Evolutionary conservation across 1,140 invertebrate genomes (phyloP).

Genomic region (Camponotus vicinus): DNA sequence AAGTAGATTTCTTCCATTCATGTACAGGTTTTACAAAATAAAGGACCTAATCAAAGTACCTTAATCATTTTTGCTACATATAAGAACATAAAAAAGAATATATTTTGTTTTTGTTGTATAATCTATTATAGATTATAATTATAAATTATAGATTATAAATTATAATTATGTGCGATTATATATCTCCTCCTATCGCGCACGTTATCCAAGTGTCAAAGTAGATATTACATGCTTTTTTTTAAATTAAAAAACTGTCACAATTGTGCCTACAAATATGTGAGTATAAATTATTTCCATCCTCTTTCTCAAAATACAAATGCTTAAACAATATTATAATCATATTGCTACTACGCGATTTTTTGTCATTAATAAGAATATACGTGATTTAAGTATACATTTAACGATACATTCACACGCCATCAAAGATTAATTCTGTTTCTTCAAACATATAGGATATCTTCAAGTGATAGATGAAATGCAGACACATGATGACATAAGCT

Average conservation of each 20-base stretch:
- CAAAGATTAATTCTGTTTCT: neutral
- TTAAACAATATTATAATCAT: neutral
- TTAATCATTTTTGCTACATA: neutral
- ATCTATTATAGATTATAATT: neutral
- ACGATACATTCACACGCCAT: neutral
- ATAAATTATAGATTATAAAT: neutral
- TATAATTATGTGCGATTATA: neutral
- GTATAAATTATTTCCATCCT: conserved; percentile 26
- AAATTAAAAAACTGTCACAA: neutral
- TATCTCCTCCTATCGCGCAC: neutral
- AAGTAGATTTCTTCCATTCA: neutral
- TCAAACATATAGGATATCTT: neutral
- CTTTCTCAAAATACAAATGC: neutral
- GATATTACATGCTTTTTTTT: neutral
- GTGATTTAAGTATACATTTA: neutral
- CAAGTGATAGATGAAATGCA: neutral
- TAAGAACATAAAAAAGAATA: neutral
- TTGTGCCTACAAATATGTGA: conserved; percentile 12
- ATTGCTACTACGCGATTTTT: neutral
- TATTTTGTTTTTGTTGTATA: conserved; percentile 1
- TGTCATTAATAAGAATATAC: neutral
- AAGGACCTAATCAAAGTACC: neutral
- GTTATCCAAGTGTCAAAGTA: neutral
- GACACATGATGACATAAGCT: neutral
- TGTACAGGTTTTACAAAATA: neutral